Evolutionary conservation across 2,113 vertebrate genomes (phyloP), one percentile per base, ranked within the genome.

Genomic region (Aythya baeri): DNA sequence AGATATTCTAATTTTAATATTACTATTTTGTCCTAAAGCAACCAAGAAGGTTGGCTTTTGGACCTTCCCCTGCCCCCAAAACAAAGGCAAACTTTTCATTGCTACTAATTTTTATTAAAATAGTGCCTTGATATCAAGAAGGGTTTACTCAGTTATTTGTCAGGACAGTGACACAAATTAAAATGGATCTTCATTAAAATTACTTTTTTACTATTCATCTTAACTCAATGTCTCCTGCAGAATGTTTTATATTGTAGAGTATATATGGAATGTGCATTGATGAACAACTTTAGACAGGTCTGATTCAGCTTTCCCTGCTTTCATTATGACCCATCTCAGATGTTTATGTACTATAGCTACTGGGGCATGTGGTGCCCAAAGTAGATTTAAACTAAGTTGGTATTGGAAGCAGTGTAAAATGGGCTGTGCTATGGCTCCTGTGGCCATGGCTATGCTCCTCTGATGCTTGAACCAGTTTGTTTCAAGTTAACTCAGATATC

Each of bases 211-310:
- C 22, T 62, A 0, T 67, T 36, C 83, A n/a, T 61, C 89, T 86
- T 81, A 59, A 20, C 11, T 13, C 6, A 2, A 49, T 49, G 32
- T 73, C 96, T 83, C 54, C 50, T 27, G 52, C 9, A 31, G 54
- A 81, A 74, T 67, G 68, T 34, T 88, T 88, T 77, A 41, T 46
- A 34, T 7, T 20, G 3, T 23, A 12, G 3, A 10, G 52, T 25
- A 29, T 54, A 14, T 67, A 38, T 68, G 63, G 36, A 93, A 85
- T 16, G 70, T 70, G 14, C 0, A 11, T 17, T 77, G 88, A 63
- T 49, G 49, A 92, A 84, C 55, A 49, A 34, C 73, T 96, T 89
- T 52, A 90, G 95, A 86, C 34, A 79, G 86, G 63, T 74, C 95
- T 97, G 88, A 20, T 90, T 38, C 26, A 57, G 9, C 89, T 97